phyloP scores from a whole-genome alignment of 2,113 vertebrate genomes.

The Misgurnus mizolepis region DNA sequence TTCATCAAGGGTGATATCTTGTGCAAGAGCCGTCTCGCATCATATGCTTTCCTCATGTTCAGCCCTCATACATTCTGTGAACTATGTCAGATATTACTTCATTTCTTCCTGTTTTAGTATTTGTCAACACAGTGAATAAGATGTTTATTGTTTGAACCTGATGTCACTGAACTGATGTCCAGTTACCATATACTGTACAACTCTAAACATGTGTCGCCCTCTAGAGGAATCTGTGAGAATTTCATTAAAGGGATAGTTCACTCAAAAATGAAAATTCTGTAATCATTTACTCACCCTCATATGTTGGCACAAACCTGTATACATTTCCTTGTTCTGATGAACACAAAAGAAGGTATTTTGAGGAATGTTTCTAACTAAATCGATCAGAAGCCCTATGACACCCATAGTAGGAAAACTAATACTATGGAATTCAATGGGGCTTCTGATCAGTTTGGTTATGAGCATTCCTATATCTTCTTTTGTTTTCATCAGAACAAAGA shows the following conservation, averaged over 20 bases:
- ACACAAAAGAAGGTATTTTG: no score
- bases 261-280: not conserved
- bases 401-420: no score
- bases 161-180: not conserved
- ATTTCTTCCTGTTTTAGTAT: not conserved
- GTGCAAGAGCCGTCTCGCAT: not conserved
- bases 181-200: not conserved
- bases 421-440: no score
- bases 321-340: no score
- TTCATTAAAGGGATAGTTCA: not conserved
- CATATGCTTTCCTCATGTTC: conserved; percentile 23
- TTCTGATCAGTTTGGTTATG: no score
- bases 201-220: conserved; percentile 7
- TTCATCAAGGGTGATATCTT: not conserved
- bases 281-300: no score
- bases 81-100: conserved; percentile 9
- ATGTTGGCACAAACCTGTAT: no score
- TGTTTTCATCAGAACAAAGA: no score
- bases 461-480: no score
- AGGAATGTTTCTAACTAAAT: no score
- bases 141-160: not conserved
- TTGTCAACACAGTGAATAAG: not conserved
- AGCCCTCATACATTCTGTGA: not conserved
- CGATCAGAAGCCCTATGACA: no score
- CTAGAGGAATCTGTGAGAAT: conserved; percentile 1